These are phyloP conservation scores for Wasmannia auropunctata DNA, from an alignment of 1,140 invertebrate genomes.

Conservation along the genomic window DNA sequence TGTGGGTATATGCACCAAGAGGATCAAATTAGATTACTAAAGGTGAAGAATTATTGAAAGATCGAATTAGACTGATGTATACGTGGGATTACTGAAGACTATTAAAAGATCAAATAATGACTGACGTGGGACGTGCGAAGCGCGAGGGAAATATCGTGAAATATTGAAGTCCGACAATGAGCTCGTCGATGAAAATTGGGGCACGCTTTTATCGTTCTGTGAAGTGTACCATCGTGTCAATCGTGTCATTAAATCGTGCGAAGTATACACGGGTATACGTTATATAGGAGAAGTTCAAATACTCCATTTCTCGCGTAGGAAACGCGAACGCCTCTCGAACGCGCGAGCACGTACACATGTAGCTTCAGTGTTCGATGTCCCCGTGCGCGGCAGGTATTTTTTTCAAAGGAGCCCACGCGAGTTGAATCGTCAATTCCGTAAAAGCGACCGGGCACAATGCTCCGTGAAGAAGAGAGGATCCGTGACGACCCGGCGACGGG, in stretches of 20 bases:
- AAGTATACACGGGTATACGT: too few relatives aligned
- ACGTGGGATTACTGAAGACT: too few relatives aligned
- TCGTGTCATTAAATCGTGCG: background rate
- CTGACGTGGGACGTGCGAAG: too few relatives aligned
- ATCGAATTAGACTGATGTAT: background rate
- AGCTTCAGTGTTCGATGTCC: conserved; percentile 35
- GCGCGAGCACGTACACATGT: conserved; percentile 14
- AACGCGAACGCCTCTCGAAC: conserved; percentile 22
- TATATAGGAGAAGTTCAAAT: background rate
- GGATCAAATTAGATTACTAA: background rate
- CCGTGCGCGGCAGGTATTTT: conserved; percentile 54
- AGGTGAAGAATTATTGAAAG: too few relatives aligned
- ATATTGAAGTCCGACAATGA: background rate
- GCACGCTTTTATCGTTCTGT: background rate
- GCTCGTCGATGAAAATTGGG: background rate
- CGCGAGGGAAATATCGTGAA: background rate
- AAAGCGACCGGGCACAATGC: conserved; percentile 34
- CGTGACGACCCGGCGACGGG: conserved; percentile 11
- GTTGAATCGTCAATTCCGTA: conserved; percentile 62
- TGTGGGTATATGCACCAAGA: background rate
- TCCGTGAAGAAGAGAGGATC: conserved; percentile 1
- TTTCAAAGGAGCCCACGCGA: conserved; percentile 66
- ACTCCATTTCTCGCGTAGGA: conserved; percentile 37
- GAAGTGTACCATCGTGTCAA: conserved; percentile 3
- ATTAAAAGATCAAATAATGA: background rate